phyloP scores from a whole-genome alignment of 1,140 invertebrate genomes.

The Drosophila mauritiana region DNA sequence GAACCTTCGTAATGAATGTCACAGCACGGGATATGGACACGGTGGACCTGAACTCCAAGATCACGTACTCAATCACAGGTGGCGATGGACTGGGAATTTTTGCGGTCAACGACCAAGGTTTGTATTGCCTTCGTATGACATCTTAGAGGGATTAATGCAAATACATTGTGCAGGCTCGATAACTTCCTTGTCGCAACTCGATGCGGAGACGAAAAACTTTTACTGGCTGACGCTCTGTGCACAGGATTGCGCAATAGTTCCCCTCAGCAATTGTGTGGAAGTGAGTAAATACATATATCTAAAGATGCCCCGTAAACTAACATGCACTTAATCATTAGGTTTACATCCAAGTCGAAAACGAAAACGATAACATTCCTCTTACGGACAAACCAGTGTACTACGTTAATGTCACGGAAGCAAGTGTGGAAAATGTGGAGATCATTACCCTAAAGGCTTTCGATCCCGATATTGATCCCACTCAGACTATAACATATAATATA shows the following conservation, averaged over 20 bases:
- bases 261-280: slow-evolving; percentile 92
- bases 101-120: slow-evolving; percentile 95
- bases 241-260: slow-evolving; percentile 94
- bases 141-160: not conserved
- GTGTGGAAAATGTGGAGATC: slow-evolving; percentile 89
- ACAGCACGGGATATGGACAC: slow-evolving; percentile 92
- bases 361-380: slow-evolving; percentile 97
- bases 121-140: slow-evolving; percentile 56
- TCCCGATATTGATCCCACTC: slow-evolving; percentile 89
- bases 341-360: slow-evolving; percentile 94
- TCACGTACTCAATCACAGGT: slow-evolving; percentile 94
- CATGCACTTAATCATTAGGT: slow-evolving; percentile 86
- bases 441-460: slow-evolving; percentile 92
- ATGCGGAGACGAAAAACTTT: slow-evolving; percentile 93
- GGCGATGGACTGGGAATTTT: slow-evolving; percentile 96
- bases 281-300: slow-evolving; percentile 86
- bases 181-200: slow-evolving; percentile 92
- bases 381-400: slow-evolving; percentile 94
- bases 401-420: slow-evolving; percentile 93
- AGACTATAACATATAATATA: slow-evolving; percentile 92
- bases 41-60: slow-evolving; percentile 90
- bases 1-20: slow-evolving; percentile 90
- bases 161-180: slow-evolving; percentile 90
- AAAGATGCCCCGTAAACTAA: not conserved
- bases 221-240: slow-evolving; percentile 98